Evolutionary conservation across 2,113 vertebrate species (phyloP).

Genomic region (Semicossyphus pulcher): DNA sequence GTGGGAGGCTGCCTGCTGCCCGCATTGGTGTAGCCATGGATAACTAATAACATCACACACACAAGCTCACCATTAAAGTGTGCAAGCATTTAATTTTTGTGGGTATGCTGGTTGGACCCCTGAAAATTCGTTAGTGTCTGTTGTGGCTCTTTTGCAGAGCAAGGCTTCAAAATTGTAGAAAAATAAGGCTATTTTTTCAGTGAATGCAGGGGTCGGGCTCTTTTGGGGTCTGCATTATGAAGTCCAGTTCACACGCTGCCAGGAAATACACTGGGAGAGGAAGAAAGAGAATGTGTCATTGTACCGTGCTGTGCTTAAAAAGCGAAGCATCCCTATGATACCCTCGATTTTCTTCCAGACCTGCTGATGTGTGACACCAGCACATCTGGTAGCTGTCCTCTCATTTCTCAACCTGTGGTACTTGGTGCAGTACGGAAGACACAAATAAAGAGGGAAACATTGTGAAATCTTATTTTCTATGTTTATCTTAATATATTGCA

Average conservation of each 20-base stretch:
- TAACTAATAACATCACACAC: conserved; percentile 4
- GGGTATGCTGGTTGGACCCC: neutral
- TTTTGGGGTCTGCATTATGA: conserved; percentile 19
- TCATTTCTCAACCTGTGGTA: too few species aligned
- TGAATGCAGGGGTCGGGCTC: conserved; percentile 7
- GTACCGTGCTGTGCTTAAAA: conserved; percentile 26
- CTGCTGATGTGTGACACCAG: conserved; percentile 14
- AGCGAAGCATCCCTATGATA: conserved; percentile 20
- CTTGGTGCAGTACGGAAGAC: neutral
- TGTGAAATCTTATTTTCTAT: neutral
- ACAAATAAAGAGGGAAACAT: neutral
- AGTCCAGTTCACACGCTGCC: conserved; percentile 38
- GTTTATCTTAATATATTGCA: neutral
- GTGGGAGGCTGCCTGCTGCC: conserved; percentile 23
- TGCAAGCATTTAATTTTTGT: neutral
- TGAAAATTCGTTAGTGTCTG: neutral
- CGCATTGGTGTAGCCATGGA: conserved; percentile 7
- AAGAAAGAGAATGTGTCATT: conserved; percentile 35
- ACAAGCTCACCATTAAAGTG: conserved; percentile 1
- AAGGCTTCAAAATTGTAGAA: neutral
- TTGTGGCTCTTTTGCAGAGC: neutral
- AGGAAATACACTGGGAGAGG: conserved; percentile 28
- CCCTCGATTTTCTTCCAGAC: conserved; percentile 17
- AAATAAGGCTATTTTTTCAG: neutral
- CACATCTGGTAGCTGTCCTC: conserved; percentile 13